A percentile compares a stretch with the other conserved stretches of the same genome.
phyloP scores from a whole-genome alignment of 2,888 invertebrate species.

The Zaprionus obscuricornis region DNA sequence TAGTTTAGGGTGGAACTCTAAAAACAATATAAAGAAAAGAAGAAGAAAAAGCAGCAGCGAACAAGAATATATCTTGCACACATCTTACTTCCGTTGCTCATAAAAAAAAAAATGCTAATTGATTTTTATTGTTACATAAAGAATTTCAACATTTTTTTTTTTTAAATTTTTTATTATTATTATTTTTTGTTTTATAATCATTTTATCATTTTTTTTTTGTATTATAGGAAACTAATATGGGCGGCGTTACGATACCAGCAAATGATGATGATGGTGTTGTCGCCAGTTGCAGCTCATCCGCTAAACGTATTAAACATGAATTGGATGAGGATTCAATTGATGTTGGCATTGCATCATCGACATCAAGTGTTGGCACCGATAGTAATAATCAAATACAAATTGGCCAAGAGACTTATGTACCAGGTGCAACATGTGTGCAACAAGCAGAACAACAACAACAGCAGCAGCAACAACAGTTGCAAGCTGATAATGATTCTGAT shows the following conservation, averaged over 20 bases:
- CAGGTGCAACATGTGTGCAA: slow-evolving; percentile 78
- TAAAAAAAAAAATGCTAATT: slow-evolving; percentile 64
- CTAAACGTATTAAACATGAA: slow-evolving; percentile 70
- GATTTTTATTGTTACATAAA: slow-evolving; percentile 52
- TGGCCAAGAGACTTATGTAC: slow-evolving; percentile 76
- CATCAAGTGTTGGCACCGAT: slow-evolving; percentile 67
- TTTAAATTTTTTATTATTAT: slow-evolving; percentile 27
- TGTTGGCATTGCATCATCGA: slow-evolving; percentile 69
- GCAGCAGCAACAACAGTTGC: slow-evolving; percentile 23
- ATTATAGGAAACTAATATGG: slow-evolving; percentile 62
- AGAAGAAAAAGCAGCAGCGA: slow-evolving; percentile 11
- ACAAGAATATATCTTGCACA: slow-evolving; percentile 11
- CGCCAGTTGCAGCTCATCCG: slow-evolving; percentile 49
- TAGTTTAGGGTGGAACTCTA: too few species aligned
- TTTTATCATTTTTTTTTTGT: slow-evolving; percentile 29
- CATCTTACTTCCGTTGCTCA: slow-evolving; percentile 58
- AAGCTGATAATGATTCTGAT: slow-evolving; percentile 87
- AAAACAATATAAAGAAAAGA: slow-evolving; percentile 14
- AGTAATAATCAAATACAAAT: slow-evolving; percentile 50
- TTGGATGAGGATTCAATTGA: slow-evolving; percentile 76
- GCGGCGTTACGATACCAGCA: slow-evolving; percentile 69
- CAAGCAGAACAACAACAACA: slow-evolving; percentile 72
- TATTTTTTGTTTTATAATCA: slow-evolving; percentile 13
- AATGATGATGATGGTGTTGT: slow-evolving; percentile 51
- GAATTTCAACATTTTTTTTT: slow-evolving; percentile 23